phyloP scores from a whole-genome alignment of 1,140 invertebrate species.

The Brachionus asplanchnoidis region DNA sequence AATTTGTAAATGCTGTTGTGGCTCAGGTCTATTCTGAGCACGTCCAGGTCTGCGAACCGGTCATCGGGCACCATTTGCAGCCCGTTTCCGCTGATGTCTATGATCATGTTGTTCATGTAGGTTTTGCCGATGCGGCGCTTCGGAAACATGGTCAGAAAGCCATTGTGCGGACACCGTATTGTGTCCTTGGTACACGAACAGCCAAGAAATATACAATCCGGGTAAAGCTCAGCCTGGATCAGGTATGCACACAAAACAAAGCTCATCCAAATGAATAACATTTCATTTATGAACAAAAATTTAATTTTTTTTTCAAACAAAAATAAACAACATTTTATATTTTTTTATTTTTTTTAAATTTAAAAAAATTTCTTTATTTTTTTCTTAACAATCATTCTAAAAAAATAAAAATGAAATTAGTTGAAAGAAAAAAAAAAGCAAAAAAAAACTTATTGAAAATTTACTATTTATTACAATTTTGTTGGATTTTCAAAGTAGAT shows the following conservation, averaged over 20 bases:
- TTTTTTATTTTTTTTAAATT: background rate
- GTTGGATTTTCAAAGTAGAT: background rate
- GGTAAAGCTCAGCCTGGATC: background rate
- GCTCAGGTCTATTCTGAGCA: slow-evolving; percentile 16
- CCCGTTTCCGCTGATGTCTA: background rate
- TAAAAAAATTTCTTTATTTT: background rate
- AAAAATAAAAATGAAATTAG: background rate
- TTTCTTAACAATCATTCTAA: background rate
- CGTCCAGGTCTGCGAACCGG: background rate
- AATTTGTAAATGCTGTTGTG: slow-evolving; percentile 7
- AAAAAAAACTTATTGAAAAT: background rate
- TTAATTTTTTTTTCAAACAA: background rate
- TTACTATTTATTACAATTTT: slow-evolving; percentile 7
- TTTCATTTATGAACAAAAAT: background rate
- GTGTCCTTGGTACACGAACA: background rate
- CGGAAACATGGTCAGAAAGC: slow-evolving; percentile 26
- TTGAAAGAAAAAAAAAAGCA: background rate
- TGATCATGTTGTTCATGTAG: background rate
- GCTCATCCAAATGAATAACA: background rate
- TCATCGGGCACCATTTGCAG: slow-evolving; percentile 30
- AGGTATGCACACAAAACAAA: background rate
- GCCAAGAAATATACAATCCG: slow-evolving; percentile 23
- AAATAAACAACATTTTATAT: background rate
- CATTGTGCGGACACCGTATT: slow-evolving; percentile 9
- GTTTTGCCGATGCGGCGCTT: background rate